Base-by-base conservation (phyloP, 2,888 invertebrate genomes). In the Catocala fraxini region DNA sequence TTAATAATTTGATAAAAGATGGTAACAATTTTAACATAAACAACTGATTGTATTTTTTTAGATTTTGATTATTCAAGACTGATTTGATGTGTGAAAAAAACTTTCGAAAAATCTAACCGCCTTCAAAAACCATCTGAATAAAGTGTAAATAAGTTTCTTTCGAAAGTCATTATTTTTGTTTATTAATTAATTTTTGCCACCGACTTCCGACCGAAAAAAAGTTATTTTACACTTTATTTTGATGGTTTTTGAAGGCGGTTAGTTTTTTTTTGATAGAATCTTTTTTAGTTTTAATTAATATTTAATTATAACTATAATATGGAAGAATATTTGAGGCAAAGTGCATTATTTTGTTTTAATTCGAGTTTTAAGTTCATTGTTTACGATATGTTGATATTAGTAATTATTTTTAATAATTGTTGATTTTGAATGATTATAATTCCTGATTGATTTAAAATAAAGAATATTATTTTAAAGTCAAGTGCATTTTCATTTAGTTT, bases 391-490 rank as follows among this genome's bases (percentile, higher is more conserved):
- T 45, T 12, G 45, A 45, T 12, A 42, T 45, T 45, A 45, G 45
- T 45, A 45, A 45, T 45, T 45, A 12, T 12, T 45, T 12, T 45
- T 45, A 12, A 45, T 12, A 45, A 45, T 45, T 45, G 45, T 43
- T 43, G 42, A 11, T 43, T 43, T 43, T 43, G 42, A 43, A 43
- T 43, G 42, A 43, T 43, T 48, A 49, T 33, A 48, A 48, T 48
- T 33, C 15, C 15, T 33, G 33, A 48, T 10, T 48, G 48, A 48
- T 48, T 15, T 48, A 33, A 48, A 33, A 48, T 48, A 11, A 48
- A 48, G 48, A 48, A 48, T 48, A 48, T 48, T 47, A 48, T 48
- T 48, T 48, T 48, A 48, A 48, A 48, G 48, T 48, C 33, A 48
- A 48, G 33, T 48, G 48, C 11, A 15, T 48, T 33, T 48, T 48